phyloP scores from a whole-genome alignment of 2,888 invertebrate genomes.

The Heptascelio sp. region DNA sequence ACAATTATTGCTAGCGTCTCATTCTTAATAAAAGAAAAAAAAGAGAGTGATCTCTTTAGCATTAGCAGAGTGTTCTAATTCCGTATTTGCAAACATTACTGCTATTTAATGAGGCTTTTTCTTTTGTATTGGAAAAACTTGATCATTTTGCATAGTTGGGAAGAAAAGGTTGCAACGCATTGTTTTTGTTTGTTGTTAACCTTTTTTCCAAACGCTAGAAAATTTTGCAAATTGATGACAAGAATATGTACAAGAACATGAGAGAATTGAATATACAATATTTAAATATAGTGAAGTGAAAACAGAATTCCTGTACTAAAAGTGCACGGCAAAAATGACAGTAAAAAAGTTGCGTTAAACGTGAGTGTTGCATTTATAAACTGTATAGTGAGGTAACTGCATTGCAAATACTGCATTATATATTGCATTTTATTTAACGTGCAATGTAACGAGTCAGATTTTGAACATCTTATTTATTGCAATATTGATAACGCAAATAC shows the following conservation, averaged over 20 bases:
- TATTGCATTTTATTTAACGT: no score
- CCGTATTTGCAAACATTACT: background rate
- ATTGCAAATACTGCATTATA: no score
- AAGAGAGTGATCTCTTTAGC: background rate
- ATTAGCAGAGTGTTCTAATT: background rate
- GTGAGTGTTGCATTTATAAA: no score
- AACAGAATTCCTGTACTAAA: slow-evolving; percentile 11
- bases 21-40: slow-evolving; percentile 17
- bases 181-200: background rate
- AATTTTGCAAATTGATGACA: slow-evolving; percentile 16
- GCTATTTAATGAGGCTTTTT: background rate
- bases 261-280: slow-evolving; percentile 26
- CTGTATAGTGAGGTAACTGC: no score
- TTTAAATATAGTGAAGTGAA: slow-evolving; percentile 24
- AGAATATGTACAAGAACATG: slow-evolving; percentile 24
- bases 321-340: background rate
- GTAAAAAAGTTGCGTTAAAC: slow-evolving; percentile 15
- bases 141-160: background rate
- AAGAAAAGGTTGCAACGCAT: background rate
- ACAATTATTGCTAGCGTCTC: background rate
- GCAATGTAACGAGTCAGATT: no score
- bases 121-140: background rate
- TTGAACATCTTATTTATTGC: no score
- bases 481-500: no score
- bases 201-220: slow-evolving; percentile 3